These are phyloP conservation scores for Alces alces DNA, from an alignment of 2,113 vertebrate species.

Conservation along the genomic window DNA sequence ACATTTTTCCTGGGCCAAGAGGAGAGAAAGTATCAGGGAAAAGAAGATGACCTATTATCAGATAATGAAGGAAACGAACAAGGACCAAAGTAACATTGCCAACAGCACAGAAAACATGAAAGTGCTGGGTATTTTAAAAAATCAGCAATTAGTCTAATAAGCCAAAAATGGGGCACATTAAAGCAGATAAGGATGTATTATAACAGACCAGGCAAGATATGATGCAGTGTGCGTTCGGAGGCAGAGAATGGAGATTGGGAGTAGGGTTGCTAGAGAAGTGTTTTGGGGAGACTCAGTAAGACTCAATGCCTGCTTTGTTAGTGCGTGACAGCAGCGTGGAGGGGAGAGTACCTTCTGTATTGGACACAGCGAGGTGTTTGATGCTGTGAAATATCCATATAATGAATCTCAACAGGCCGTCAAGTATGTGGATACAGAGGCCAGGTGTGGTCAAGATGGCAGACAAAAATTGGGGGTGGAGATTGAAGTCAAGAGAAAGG, in stretches of 20 bases:
- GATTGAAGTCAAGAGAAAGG: not conserved
- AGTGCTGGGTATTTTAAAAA: slow-evolving; percentile 19
- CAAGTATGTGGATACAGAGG: not conserved
- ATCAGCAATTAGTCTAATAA: not conserved
- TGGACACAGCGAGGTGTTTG: not conserved
- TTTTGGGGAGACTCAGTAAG: not conserved
- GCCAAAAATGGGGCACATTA: not conserved
- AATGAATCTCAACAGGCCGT: not conserved
- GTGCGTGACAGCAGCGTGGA: not conserved
- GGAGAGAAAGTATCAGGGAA: not conserved
- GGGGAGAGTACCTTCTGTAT: not conserved
- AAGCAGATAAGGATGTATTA: not conserved
- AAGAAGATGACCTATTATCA: not conserved
- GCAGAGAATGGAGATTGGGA: not conserved
- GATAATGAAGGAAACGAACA: not conserved
- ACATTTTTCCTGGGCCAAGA: not conserved
- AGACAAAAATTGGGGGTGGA: not conserved
- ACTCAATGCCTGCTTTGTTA: not conserved
- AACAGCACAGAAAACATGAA: not conserved
- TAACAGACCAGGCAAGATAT: not conserved
- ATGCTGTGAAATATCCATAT: not conserved
- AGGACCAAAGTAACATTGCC: not conserved
- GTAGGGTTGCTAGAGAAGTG: not conserved
- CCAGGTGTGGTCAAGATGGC: not conserved
- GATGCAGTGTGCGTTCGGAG: not conserved